These are phyloP conservation scores for Rutpela maculata DNA, from an alignment of 2,888 invertebrate species.

Conservation along the genomic window DNA sequence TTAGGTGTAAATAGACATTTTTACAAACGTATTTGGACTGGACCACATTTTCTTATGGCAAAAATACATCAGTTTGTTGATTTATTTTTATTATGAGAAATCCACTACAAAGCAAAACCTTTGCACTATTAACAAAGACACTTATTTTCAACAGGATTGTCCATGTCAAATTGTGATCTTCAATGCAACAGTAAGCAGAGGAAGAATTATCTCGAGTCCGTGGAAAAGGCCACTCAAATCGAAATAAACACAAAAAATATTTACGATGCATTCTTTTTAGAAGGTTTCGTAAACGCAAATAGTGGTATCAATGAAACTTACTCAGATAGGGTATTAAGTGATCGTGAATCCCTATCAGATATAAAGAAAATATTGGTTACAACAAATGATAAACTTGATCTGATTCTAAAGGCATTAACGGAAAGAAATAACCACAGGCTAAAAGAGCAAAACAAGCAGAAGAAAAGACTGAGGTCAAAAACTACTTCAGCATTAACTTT, in stretches of 20 bases:
- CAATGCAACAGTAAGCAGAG: background rate
- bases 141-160: background rate
- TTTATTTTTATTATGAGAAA: background rate
- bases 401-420: constrained; percentile 42
- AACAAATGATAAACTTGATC: constrained; percentile 44
- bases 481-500: background rate
- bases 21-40: no score
- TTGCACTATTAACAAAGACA: background rate
- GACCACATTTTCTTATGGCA: no score
- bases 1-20: background rate
- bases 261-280: constrained; percentile 14
- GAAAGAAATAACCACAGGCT: constrained; percentile 1
- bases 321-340: background rate
- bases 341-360: constrained; percentile 40
- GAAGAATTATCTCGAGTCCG: background rate
- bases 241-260: background rate
- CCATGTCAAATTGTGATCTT: background rate
- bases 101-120: background rate
- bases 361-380: constrained; percentile 44
- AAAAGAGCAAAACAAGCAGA: background rate
- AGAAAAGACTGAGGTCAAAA: background rate
- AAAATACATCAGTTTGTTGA: no score
- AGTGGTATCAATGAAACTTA: background rate
- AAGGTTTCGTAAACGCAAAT: constrained; percentile 12
- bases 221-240: constrained; percentile 10